These are phyloP conservation scores for Thera obeliscata DNA, from an alignment of 2,888 invertebrate genomes.

Conservation along the genomic window DNA sequence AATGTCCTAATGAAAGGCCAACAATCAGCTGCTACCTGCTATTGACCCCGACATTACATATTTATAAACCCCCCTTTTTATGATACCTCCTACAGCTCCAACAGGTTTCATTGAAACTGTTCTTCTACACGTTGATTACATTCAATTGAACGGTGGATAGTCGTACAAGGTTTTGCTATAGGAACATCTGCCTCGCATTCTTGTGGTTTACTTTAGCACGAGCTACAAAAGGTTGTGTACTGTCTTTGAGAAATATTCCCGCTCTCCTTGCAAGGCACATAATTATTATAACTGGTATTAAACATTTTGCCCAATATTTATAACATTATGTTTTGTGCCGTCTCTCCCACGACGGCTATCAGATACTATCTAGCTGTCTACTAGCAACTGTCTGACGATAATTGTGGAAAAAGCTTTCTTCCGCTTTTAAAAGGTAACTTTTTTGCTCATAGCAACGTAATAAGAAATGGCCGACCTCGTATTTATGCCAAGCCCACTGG, in stretches of 20 bases:
- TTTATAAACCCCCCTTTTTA: constrained; percentile 23
- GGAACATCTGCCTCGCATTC: constrained; percentile 26
- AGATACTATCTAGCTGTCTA: neutral
- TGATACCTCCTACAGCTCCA: constrained; percentile 7
- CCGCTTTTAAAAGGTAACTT: constrained; percentile 1
- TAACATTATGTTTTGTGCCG: neutral
- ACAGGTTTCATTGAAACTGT: constrained; percentile 30
- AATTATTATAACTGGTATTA: neutral
- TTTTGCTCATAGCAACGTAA: constrained; percentile 15
- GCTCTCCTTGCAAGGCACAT: neutral
- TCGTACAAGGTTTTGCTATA: constrained; percentile 27
- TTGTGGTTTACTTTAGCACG: constrained; percentile 14
- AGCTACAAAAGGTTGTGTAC: neutral
- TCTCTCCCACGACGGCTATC: constrained; percentile 1
- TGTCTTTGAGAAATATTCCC: too few relatives aligned
- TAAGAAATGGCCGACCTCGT: constrained; percentile 16
- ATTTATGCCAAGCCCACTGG: constrained; percentile 49
- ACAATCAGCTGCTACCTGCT: constrained; percentile 42
- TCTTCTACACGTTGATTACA: constrained; percentile 25
- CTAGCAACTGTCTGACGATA: neutral
- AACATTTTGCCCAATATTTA: neutral
- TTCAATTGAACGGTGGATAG: constrained; percentile 26
- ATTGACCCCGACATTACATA: constrained; percentile 32
- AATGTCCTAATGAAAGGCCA: constrained; percentile 57
- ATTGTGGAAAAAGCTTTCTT: neutral